phyloP scores from a whole-genome alignment of 2,113 vertebrate genomes.

The Vidua macroura region DNA sequence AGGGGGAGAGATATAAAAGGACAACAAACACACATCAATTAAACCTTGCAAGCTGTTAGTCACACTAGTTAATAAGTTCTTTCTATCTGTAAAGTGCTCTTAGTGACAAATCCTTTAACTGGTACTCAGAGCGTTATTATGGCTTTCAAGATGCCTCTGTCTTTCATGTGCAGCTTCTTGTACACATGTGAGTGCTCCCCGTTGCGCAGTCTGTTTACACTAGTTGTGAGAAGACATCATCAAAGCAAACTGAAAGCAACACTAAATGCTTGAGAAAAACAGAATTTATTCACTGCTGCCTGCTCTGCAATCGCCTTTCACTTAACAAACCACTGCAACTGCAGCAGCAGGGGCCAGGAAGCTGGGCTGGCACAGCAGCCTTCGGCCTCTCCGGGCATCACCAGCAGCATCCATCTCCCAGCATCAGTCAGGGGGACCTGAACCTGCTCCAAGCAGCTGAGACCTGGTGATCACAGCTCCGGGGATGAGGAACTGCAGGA shows the following conservation, averaged over 20 bases:
- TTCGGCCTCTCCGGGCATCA: accelerated
- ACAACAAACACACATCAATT: conserved; percentile 62
- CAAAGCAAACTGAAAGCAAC: conserved; percentile 61
- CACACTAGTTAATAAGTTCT: conserved; percentile 63
- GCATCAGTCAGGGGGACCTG: not conserved
- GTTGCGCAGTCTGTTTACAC: conserved; percentile 51
- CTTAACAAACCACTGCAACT: not conserved
- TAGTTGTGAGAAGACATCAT: conserved; percentile 54
- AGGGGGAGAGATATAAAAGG: conserved; percentile 55
- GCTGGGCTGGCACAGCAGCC: not conserved
- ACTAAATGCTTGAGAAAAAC: conserved; percentile 53
- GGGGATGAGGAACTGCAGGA: not conserved
- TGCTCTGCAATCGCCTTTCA: conserved; percentile 13
- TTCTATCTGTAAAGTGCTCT: conserved; percentile 63
- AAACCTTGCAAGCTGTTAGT: conserved; percentile 66
- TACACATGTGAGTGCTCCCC: conserved; percentile 63
- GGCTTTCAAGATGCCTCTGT: conserved; percentile 65
- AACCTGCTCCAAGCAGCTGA: accelerated
- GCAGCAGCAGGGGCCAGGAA: accelerated
- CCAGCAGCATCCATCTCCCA: accelerated
- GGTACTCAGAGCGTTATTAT: conserved; percentile 54
- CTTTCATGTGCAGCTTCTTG: conserved; percentile 63
- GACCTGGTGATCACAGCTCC: accelerated
- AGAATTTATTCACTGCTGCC: conserved; percentile 28
- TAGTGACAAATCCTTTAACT: conserved; percentile 62